phyloP scores from a whole-genome alignment of 1,140 invertebrate species.

The Sipha flava region DNA sequence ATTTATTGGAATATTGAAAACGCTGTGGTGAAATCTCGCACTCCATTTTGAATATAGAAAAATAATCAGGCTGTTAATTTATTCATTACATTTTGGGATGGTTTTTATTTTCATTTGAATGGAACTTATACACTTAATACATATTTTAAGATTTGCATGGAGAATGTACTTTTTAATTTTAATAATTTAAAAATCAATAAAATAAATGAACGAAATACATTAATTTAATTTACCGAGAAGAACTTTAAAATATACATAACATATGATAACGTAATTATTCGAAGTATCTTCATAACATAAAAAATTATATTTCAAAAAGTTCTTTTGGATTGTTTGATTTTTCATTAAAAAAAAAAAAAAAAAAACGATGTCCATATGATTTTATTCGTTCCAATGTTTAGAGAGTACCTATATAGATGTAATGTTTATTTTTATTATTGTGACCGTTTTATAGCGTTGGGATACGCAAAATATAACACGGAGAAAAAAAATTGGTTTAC shows the following conservation, averaged over 20 bases:
- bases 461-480: no score
- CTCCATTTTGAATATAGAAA: neutral
- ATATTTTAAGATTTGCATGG: neutral
- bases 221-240: neutral
- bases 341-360: no score
- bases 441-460: no score
- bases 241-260: neutral
- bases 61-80: neutral
- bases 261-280: neutral
- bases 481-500: no score
- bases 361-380: no score
- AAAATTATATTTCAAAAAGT: no score
- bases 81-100: neutral
- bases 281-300: neutral
- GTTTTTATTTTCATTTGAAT: neutral
- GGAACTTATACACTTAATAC: neutral
- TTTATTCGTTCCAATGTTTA: no score
- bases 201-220: constrained; percentile 4
- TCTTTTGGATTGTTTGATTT: no score
- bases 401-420: no score
- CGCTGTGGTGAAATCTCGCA: neutral
- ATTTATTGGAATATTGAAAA: neutral
- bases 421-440: no score
- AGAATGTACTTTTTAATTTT: neutral
- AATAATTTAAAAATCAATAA: neutral